These are phyloP conservation scores for Nanger granti DNA, from an alignment of 2,113 vertebrate species.

Conservation along the genomic window DNA sequence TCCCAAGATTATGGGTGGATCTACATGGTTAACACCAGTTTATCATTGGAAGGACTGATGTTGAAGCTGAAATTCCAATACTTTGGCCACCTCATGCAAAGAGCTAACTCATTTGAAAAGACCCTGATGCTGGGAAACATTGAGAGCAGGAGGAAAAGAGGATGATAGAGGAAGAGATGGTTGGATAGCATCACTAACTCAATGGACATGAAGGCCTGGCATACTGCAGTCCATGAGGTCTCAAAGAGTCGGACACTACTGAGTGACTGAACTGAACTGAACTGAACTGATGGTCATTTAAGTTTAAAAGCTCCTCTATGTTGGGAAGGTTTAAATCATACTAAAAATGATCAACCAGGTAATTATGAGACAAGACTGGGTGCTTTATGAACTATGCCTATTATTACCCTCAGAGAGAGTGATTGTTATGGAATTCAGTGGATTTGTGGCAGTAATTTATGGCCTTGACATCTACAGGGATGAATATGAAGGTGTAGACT, in stretches of 20 bases:
- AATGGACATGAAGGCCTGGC: background rate
- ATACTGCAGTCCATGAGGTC: background rate
- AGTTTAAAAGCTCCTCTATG: background rate
- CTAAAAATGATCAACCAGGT: background rate
- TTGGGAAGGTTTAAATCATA: background rate
- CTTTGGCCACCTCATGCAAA: no score
- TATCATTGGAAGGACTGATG: no score
- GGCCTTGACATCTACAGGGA: background rate
- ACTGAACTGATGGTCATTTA: background rate
- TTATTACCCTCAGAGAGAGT: background rate
- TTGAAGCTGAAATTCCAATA: no score
- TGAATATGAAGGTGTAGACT: background rate
- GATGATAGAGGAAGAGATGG: no score
- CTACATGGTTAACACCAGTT: no score
- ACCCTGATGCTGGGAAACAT: no score
- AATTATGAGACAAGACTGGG: background rate
- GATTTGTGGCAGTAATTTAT: background rate
- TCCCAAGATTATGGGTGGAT: no score
- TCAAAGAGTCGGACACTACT: rapidly evolving
- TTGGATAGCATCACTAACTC: no score
- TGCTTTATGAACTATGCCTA: background rate
- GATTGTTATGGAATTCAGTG: background rate
- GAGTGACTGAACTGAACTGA: background rate
- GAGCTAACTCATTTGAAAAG: no score
- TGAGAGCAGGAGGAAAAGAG: no score